Evolutionary conservation across 2,888 invertebrate species (phyloP).

Genomic region (Platynereis dumerilii): DNA sequence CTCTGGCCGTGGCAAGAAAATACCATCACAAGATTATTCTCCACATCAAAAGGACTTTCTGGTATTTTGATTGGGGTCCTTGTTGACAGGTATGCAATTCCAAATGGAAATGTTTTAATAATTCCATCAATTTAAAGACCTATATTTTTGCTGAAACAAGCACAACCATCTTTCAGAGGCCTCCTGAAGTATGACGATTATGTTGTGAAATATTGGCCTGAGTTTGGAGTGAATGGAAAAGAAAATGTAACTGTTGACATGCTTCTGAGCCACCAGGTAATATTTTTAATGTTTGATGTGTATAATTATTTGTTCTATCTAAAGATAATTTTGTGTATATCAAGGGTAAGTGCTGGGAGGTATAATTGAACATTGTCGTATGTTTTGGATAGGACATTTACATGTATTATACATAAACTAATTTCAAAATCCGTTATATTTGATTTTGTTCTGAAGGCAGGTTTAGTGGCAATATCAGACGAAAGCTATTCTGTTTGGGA

Average conservation of each 20-base stretch:
- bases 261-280: constrained; percentile 58
- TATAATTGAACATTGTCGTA: too few species aligned
- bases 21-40: constrained; percentile 45
- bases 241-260: constrained; percentile 61
- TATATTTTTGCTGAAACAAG: not conserved
- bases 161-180: constrained; percentile 42
- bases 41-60: constrained; percentile 47
- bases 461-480: not conserved
- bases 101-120: not conserved
- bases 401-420: too few species aligned
- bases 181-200: constrained; percentile 55
- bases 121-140: not conserved
- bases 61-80: constrained; percentile 50
- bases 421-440: too few species aligned
- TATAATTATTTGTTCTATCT: too few species aligned
- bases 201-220: constrained; percentile 63
- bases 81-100: constrained; percentile 52
- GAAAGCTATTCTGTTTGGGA: not conserved
- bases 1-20: constrained; percentile 46
- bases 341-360: too few species aligned
- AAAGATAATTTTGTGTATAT: too few species aligned
- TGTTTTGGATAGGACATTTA: too few species aligned
- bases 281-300: too few species aligned
- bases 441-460: too few species aligned
- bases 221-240: constrained; percentile 62